Base-by-base conservation (phyloP, 2,113 vertebrate genomes). In the Trichomycterus rosablanca region DNA sequence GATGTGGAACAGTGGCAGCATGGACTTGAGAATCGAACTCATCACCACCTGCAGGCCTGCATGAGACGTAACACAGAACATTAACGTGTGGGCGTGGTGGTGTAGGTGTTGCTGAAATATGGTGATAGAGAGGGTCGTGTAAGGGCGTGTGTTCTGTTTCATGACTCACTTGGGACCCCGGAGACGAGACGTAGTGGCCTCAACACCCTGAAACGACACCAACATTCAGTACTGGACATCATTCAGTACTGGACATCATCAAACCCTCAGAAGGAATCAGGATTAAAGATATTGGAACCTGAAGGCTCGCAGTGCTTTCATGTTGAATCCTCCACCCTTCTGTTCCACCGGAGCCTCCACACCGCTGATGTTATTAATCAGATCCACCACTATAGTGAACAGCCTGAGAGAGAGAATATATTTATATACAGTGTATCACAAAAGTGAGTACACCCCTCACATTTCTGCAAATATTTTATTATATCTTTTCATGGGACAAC, bases 21-120 rank as follows among this genome's bases (percentile, higher is more conserved):
- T 89, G 73, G 93, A 93, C 78, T 94, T 93, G 68, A 94, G 86
- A 69, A 97, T 92, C 78, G 94, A 96, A 74, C 95, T 97, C 78
- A 96, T 88, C 72, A 97, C 94, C 0, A 97, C 93, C 76, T 97
- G 94, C 57, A 97, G 83, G 63, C 93, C 94, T 95, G 78, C 18
- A 61, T 45, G 32, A 42, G 53, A 22, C 46, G 52, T 58, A 59
- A 14, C 44, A 30, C 5, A n/a, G n/a, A n/a, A n/a, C n/a, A n/a
- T n/a, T n/a, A n/a, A n/a, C n/a, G n/a, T n/a, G n/a, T n/a, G n/a
- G n/a, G n/a, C n/a, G n/a, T n/a, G n/a, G n/a, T n/a, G n/a, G n/a
- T 37, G 26, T 30, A 30, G 26, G 26, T 30, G 3, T 3, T 30
- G 26, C 7, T 30, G 26, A 7, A 30, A 30, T 30, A n/a, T 20